Conservation (phyloP, 2,797 vertebrate species). For the Diceros bicornis region DNA sequence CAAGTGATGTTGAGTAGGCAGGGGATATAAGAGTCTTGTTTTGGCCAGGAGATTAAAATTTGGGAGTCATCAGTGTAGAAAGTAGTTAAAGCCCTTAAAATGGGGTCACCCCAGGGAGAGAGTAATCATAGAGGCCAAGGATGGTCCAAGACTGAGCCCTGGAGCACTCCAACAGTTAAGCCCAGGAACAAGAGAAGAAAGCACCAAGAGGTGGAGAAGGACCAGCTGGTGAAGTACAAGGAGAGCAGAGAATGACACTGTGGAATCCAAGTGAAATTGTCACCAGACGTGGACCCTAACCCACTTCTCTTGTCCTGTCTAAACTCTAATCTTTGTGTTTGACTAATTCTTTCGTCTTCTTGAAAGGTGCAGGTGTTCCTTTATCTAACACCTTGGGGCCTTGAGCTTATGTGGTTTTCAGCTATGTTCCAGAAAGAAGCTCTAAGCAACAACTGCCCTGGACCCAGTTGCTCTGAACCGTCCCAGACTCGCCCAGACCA, state of each 20-base stretch:
- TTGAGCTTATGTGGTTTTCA: too few species aligned
- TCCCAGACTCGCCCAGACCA: too few species aligned
- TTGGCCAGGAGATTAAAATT: not conserved
- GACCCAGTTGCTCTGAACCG: too few species aligned
- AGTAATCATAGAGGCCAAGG: not conserved
- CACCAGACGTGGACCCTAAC: too few species aligned
- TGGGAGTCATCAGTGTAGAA: not conserved
- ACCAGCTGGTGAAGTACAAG: fast-evolving
- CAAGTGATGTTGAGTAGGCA: not conserved
- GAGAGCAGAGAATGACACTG: not conserved
- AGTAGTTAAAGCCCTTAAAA: not conserved
- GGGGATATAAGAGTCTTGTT: not conserved
- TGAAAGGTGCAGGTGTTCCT: too few species aligned
- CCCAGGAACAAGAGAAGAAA: not conserved
- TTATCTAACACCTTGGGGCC: too few species aligned
- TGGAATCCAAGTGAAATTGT: not conserved
- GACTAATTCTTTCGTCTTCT: too few species aligned
- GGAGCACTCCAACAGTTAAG: fast-evolving
- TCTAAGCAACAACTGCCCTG: too few species aligned
- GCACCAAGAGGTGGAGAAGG: too few species aligned
- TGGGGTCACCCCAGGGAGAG: not conserved
- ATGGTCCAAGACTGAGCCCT: fast-evolving
- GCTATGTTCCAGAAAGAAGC: too few species aligned
- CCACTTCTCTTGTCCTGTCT: too few species aligned
- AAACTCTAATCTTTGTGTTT: too few species aligned